Evolutionary conservation across 2,113 vertebrate species (phyloP).

Genomic region (Cynocephalus volans): DNA sequence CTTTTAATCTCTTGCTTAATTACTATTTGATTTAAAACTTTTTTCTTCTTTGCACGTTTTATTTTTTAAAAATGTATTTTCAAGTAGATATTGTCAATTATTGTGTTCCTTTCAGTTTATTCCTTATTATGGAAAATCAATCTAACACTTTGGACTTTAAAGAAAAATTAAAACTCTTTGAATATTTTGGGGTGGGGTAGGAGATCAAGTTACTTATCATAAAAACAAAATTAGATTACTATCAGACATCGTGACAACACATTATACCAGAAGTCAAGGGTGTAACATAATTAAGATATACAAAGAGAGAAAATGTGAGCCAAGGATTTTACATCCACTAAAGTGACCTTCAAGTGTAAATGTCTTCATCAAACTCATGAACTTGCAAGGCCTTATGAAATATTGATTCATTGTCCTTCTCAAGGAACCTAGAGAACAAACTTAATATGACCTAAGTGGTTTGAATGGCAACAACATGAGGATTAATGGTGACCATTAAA

Average conservation of each 20-base stretch:
- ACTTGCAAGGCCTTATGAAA: neutral
- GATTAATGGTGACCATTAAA: neutral
- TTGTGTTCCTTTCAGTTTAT: neutral
- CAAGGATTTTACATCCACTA: neutral
- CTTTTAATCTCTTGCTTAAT: neutral
- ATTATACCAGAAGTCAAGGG: neutral
- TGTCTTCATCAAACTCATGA: neutral
- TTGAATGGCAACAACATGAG: neutral
- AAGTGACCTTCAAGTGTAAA: neutral
- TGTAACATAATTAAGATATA: neutral
- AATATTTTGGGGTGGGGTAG: neutral
- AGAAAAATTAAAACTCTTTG: neutral
- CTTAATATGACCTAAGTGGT: neutral
- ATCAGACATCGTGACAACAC: neutral
- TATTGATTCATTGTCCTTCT: neutral
- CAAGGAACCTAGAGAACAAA: neutral
- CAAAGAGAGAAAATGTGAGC: neutral
- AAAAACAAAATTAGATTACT: neutral
- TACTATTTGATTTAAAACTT: neutral
- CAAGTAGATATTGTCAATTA: neutral
- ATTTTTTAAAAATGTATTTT: neutral
- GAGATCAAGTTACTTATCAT: neutral
- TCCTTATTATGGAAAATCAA: neutral
- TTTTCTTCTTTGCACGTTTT: neutral
- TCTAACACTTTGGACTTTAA: neutral